Base-by-base conservation (phyloP, 2,888 invertebrate genomes). In the Biston betularia region DNA sequence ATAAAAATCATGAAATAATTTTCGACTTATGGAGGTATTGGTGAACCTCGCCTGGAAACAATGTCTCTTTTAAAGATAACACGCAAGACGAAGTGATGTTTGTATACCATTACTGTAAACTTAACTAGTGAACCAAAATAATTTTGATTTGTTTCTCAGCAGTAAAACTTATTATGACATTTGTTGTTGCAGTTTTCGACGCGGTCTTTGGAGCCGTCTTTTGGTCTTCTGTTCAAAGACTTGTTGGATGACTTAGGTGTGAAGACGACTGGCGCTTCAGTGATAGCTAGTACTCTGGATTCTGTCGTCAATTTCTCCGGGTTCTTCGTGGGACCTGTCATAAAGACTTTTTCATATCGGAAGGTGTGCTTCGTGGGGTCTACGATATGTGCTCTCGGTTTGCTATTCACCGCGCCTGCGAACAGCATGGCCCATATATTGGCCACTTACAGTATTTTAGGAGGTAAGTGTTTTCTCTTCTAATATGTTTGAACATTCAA, bases 291-390 rank as follows among this genome's bases (percentile, higher is more conserved):
- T 86, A 95, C 96, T 35, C 90, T 96, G 78, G 97, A 97, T 85
- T 96, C 96, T 6, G 96, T 96, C 77, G 96, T 97, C 84, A 97
- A 97, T 83, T 97, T 97, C 89, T 96, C 97, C 63, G 97, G 96
- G 1, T 94, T 96, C 81, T 96, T 96, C 84, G 96, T 96, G 72
- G 96, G 96, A 9, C 96, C 96, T n/a, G 90, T 96, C 70, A 95
- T 96, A 74, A 96, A 96, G 89, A 95, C 96, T 78, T 96, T 96
- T 87, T 96, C 96, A 53, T 96, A 96, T 81, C 94, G 96, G 63
- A 96, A 96, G 87, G 96, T 96, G 56, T 96, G 96, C 75, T 83
- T 96, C 48, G 95, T 95, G 33, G 96, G 96, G 7, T 95, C 96
- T 0, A 80, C 94, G 58, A 94, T 97, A 78, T 96, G 96, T 76